A percentile compares a stretch with the other conserved stretches of the same genome.
These are phyloP conservation scores for Xyliphius kryptos DNA, from an alignment of 2,113 vertebrate genomes.

Conservation along the genomic window DNA sequence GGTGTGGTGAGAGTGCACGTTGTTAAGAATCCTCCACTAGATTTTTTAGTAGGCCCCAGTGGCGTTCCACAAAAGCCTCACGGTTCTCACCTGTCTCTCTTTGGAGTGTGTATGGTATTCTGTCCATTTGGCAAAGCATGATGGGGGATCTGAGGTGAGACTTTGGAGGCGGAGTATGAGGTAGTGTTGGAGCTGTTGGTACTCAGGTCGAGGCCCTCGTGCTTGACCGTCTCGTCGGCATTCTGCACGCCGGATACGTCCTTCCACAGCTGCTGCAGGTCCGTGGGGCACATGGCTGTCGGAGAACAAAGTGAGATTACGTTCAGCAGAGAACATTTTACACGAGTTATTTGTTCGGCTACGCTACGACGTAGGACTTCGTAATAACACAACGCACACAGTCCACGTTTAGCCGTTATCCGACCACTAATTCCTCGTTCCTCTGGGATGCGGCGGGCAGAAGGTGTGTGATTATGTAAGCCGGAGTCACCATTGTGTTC, in stretches of 20 bases:
- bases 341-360: too few relatives aligned
- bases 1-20: too few relatives aligned
- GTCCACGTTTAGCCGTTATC: too few relatives aligned
- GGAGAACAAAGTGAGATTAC: too few relatives aligned
- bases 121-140: constrained; percentile 92
- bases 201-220: constrained; percentile 95
- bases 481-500: constrained; percentile 22
- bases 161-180: constrained; percentile 90
- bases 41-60: too few relatives aligned
- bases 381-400: too few relatives aligned
- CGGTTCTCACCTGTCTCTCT: constrained; percentile 98
- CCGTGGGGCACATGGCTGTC: constrained; percentile 87
- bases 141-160: constrained; percentile 86
- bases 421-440: too few relatives aligned
- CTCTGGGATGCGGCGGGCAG: background rate
- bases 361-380: too few relatives aligned
- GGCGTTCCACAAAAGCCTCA: too few relatives aligned
- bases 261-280: constrained; percentile 98
- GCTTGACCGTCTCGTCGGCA: constrained; percentile 86
- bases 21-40: too few relatives aligned
- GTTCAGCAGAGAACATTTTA: too few relatives aligned
- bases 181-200: constrained; percentile 94
- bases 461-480: background rate
- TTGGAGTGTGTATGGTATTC: constrained; percentile 85
- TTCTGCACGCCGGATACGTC: constrained; percentile 82